Percentiles rank a stretch among this genome's conserved stretches.
Conservation (phyloP, 2,113 vertebrate genomes). For the Tonatia bakeri region DNA sequence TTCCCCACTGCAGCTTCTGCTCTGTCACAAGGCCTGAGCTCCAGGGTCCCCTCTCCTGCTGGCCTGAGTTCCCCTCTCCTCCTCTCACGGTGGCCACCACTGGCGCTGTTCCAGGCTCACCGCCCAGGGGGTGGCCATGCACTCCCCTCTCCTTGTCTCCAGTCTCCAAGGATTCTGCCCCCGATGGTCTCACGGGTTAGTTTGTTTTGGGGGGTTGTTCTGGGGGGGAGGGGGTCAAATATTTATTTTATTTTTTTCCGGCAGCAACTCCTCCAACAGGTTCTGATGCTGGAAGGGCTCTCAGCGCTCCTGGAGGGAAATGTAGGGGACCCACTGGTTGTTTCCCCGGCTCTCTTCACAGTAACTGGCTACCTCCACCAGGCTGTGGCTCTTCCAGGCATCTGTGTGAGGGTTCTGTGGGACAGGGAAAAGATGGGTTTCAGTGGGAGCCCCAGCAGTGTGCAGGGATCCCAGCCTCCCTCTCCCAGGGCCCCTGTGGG, state of each 20-base stretch:
- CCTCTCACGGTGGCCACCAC: background rate
- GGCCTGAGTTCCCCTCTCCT: background rate
- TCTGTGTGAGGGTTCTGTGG: constrained; percentile 88
- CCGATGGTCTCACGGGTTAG: constrained; percentile 14
- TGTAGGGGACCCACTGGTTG: constrained; percentile 92
- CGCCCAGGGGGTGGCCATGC: background rate
- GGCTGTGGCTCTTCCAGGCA: constrained; percentile 84
- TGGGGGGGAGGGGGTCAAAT: constrained; percentile 24
- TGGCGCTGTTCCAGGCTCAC: constrained; percentile 4
- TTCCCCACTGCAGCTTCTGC: background rate
- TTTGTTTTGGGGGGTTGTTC: background rate
- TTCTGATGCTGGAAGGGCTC: background rate
- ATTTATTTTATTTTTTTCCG: constrained; percentile 37
- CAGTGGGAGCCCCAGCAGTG: background rate
- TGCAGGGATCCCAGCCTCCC: background rate
- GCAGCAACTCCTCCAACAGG: constrained; percentile 34
- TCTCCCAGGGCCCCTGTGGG: background rate
- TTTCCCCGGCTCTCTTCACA: constrained; percentile 90
- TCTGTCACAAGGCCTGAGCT: background rate
- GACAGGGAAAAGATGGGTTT: fast-evolving
- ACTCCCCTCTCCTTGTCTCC: constrained; percentile 52
- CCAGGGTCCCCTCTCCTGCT: background rate
- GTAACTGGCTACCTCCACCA: constrained; percentile 88
- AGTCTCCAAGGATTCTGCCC: constrained; percentile 48
- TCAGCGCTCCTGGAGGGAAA: constrained; percentile 91